Evolutionary conservation across 2,797 vertebrate species (phyloP).

Genomic region (Sebastes matsubarae): DNA sequence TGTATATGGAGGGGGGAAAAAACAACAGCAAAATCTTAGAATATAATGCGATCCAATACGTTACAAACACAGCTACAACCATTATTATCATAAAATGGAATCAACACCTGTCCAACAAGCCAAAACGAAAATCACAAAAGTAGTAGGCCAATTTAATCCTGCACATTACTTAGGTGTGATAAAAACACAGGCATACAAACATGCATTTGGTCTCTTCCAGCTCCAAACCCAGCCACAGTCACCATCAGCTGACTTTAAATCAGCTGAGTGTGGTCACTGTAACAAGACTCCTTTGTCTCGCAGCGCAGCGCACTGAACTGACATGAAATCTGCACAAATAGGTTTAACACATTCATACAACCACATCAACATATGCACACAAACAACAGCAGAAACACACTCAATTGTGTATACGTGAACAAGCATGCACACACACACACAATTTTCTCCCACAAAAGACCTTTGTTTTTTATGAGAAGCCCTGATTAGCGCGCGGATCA

Average conservation of each 20-base stretch:
- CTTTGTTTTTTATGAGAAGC: conserved; percentile 67
- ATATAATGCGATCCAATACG: neutral
- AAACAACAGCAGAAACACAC: conserved; percentile 6
- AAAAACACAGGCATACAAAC: conserved; percentile 5
- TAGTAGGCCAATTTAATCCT: neutral
- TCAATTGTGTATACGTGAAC: neutral
- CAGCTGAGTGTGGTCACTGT: conserved; percentile 59
- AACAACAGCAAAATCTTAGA: neutral
- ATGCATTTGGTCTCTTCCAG: conserved; percentile 14
- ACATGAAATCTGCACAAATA: conserved; percentile 60
- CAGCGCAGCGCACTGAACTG: conserved; percentile 37
- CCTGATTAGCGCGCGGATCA: conserved; percentile 53
- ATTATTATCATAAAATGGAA: neutral
- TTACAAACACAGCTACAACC: neutral
- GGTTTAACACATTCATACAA: conserved; percentile 16
- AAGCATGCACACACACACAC: conserved; percentile 1
- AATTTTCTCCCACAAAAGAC: conserved; percentile 57
- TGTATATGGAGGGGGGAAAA: neutral
- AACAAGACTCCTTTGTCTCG: conserved; percentile 72
- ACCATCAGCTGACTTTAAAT: conserved; percentile 71
- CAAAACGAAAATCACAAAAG: neutral
- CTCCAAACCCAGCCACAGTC: conserved; percentile 33
- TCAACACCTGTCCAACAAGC: neutral
- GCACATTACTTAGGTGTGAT: conserved; percentile 3
- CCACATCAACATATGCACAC: conserved; percentile 18